Evolutionary conservation across 2,797 vertebrate genomes (phyloP).

Genomic region (Tangara arthus): DNA sequence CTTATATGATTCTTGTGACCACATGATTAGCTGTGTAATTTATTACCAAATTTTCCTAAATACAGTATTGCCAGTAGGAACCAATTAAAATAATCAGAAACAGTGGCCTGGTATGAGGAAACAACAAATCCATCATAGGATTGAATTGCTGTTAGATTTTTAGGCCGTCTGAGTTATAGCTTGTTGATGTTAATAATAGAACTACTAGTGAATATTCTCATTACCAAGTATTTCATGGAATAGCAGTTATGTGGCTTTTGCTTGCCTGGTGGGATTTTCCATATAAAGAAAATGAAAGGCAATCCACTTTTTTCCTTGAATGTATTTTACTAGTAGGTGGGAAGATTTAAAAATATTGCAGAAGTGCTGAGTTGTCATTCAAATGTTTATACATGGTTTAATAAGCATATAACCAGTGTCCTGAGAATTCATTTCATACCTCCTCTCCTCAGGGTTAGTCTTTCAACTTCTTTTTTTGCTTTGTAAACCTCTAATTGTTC

Average conservation of each 20-base stretch:
- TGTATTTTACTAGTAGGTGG: neutral
- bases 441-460: neutral
- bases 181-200: neutral
- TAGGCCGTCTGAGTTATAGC: neutral
- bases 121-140: neutral
- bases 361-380: neutral
- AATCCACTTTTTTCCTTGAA: neutral
- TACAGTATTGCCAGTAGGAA: neutral
- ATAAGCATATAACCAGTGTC: fast-evolving
- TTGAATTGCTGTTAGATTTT: neutral
- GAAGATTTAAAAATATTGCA: neutral
- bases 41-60: conserved; percentile 4
- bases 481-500: neutral
- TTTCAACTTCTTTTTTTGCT: neutral
- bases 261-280: neutral
- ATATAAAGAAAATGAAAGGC: neutral
- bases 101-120: neutral
- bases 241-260: neutral
- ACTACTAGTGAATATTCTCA: neutral
- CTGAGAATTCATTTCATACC: neutral
- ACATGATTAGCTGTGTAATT: neutral
- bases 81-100: neutral
- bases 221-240: neutral
- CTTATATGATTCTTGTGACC: neutral
- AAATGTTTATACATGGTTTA: neutral